These are phyloP conservation scores for Cryptus viduatorius DNA, from an alignment of 2,888 invertebrate genomes.

Conservation along the genomic window DNA sequence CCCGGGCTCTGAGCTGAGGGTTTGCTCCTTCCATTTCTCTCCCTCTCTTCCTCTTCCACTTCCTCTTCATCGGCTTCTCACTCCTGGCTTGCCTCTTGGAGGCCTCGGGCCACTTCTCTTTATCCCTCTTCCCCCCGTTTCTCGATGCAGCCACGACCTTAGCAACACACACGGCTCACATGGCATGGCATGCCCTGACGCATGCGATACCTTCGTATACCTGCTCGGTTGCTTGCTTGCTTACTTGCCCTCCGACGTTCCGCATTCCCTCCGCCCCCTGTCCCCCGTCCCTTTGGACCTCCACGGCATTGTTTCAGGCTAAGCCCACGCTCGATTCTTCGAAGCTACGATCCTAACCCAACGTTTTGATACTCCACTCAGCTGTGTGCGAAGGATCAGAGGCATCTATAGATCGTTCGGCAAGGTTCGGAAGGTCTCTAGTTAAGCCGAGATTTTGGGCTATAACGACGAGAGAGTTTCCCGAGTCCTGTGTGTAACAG, in stretches of 20 bases:
- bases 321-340: constrained; percentile 55
- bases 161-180: constrained; percentile 57
- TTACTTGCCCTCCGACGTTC: not conserved
- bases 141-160: constrained; percentile 62
- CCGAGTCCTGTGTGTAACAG: not conserved
- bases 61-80: constrained; percentile 27
- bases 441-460: constrained; percentile 57
- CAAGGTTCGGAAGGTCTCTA: constrained; percentile 24
- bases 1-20: constrained; percentile 47
- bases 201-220: constrained; percentile 56
- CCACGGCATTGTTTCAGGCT: constrained; percentile 59
- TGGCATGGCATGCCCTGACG: constrained; percentile 25
- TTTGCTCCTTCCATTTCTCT: constrained; percentile 19
- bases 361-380: constrained; percentile 51
- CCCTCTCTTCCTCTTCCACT: constrained; percentile 36
- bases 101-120: constrained; percentile 49
- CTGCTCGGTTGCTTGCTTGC: constrained; percentile 25
- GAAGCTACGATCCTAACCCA: constrained; percentile 29
- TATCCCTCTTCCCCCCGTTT: constrained; percentile 14
- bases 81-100: constrained; percentile 51
- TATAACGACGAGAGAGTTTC: not conserved
- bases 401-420: constrained; percentile 5
- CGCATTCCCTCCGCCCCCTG: constrained; percentile 27
- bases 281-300: not conserved
- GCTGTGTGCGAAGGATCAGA: constrained; percentile 29